phyloP scores from a whole-genome alignment of 2,113 vertebrate genomes.

The Onychorhynchus coronatus region DNA sequence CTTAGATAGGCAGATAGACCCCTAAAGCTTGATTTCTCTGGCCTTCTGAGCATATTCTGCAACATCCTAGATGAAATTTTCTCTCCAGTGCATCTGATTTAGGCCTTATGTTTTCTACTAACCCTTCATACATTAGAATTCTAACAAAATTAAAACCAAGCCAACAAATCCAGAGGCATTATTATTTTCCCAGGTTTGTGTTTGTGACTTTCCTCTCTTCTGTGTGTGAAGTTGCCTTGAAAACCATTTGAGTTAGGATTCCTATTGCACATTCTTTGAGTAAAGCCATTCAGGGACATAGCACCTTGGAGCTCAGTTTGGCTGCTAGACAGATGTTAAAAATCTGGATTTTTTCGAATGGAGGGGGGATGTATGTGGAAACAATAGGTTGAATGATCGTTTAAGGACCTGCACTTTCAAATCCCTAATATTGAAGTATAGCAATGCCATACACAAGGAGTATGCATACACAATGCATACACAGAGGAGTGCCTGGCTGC shows the following conservation, averaged over 20 bases:
- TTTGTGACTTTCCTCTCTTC: neutral
- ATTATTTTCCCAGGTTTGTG: neutral
- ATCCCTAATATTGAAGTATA: neutral
- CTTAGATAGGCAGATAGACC: neutral
- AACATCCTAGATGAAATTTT: neutral
- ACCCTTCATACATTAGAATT: neutral
- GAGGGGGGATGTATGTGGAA: neutral
- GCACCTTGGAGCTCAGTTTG: neutral
- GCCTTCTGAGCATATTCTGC: neutral
- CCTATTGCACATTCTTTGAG: neutral
- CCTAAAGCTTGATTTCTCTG: neutral
- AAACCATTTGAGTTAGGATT: neutral
- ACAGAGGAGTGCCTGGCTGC: neutral
- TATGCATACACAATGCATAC: too few species aligned
- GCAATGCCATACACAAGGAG: too few species aligned
- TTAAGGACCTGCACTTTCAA: neutral
- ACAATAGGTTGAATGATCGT: neutral
- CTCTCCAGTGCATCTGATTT: neutral
- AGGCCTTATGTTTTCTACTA: neutral
- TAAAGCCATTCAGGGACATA: neutral
- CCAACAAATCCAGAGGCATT: neutral
- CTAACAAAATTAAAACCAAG: neutral
- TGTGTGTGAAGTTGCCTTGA: neutral
- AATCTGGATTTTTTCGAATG: neutral
- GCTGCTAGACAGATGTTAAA: neutral